A percentile compares a stretch with the other conserved stretches of the same genome.
These are phyloP conservation scores for Pogona vitticeps DNA, from an alignment of 2,113 vertebrate species.

Conservation along the genomic window DNA sequence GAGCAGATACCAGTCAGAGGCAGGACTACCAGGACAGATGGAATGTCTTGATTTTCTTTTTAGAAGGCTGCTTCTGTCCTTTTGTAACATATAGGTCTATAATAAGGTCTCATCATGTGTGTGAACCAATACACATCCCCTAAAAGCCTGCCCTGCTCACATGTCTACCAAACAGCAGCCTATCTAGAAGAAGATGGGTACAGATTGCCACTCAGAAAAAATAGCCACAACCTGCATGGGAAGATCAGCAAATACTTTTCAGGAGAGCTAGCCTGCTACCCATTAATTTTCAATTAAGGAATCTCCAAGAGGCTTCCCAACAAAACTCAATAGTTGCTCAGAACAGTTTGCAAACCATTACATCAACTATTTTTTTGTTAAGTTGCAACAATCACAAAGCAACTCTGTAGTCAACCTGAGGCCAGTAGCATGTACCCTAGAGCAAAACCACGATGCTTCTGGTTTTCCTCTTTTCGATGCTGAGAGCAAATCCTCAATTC, in stretches of 20 bases:
- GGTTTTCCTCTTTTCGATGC: neutral
- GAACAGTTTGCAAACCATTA: neutral
- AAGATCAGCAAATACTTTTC: neutral
- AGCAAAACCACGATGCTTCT: neutral
- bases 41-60: neutral
- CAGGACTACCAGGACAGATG: neutral
- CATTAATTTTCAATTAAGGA: neutral
- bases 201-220: too few species aligned
- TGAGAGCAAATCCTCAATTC: constrained; percentile 39
- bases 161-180: neutral
- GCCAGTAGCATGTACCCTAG: neutral
- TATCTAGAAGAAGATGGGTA: too few species aligned
- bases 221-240: neutral
- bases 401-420: neutral
- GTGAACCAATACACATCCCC: too few species aligned
- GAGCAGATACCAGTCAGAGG: neutral
- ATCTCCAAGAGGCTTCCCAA: neutral
- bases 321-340: neutral
- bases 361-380: neutral
- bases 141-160: too few species aligned
- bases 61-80: neutral
- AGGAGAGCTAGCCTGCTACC: neutral
- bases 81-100: neutral
- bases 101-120: neutral
- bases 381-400: neutral